Conservation (phyloP, 2,888 invertebrate species). For the Eledona agricola region DNA sequence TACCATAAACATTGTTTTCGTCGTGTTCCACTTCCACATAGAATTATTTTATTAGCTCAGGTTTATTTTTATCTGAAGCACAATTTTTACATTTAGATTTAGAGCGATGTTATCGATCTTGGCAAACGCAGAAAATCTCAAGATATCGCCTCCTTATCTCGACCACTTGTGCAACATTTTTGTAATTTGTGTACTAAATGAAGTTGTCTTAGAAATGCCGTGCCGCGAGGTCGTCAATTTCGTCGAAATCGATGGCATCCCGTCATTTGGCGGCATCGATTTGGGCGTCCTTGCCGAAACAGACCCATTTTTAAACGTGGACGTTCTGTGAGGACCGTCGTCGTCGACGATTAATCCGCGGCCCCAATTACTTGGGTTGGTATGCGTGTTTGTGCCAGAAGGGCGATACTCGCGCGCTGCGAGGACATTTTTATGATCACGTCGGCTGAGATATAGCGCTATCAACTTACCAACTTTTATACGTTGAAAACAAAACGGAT, state of each 20-base stretch:
- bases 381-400: constrained; percentile 46
- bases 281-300: constrained; percentile 14
- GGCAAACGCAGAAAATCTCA: too few species aligned
- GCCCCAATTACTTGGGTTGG: constrained; percentile 25
- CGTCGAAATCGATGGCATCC: constrained; percentile 19
- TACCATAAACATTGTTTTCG: too few species aligned
- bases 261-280: constrained; percentile 27
- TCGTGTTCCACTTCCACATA: too few species aligned
- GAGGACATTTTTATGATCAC: constrained; percentile 63
- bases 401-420: constrained; percentile 55
- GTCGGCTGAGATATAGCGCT: constrained; percentile 63
- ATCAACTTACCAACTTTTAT: constrained; percentile 63
- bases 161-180: too few species aligned
- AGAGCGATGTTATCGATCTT: too few species aligned
- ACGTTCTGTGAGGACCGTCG: too few species aligned
- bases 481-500: constrained; percentile 63
- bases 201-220: constrained; percentile 27
- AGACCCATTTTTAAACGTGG: too few species aligned
- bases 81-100: too few species aligned
- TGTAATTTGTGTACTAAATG: too few species aligned
- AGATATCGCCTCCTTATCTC: too few species aligned
- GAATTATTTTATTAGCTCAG: too few species aligned
- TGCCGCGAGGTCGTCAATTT: constrained; percentile 22
- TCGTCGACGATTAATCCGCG: constrained; percentile 28
- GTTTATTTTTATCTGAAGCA: too few species aligned